Base-by-base conservation (phyloP, 2,113 vertebrate species). In the Solea senegalensis region DNA sequence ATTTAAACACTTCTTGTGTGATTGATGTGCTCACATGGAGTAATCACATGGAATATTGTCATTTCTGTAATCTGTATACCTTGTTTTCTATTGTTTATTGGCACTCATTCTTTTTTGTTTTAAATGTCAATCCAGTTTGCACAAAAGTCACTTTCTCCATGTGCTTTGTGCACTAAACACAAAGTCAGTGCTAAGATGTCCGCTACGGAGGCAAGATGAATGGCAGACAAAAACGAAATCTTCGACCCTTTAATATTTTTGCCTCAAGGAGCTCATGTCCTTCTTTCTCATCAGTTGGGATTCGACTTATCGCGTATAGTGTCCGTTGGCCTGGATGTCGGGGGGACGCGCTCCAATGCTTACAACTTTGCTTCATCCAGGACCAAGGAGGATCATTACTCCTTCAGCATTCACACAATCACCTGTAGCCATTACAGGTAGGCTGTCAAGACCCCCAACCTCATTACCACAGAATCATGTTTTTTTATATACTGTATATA, bases 371-470 rank as follows among this genome's bases (percentile, higher is more conserved):
- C 76, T 26, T 14, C 58, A 2, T 2, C 2, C 2, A 64, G 12
- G 44, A 39, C 0, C 43, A 63, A 8, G 28, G 52, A 67, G 9
- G 84, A 89, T 58, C 51, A 13, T 0, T 67, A 53, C 54, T 27
- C 7, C 14, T 89, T 74, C 69, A 64, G 63, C 62, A 50, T 15
- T 14, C 74, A 89, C 48, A 26, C n/a, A 8, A 1, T 67, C 49
- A 48, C 27, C 39, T 86, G 84, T 28, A 41, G 6, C n/a, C 45
- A 76, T 9, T 89, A 89, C 49, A 14, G 76, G 80, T 48, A 48
- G 14, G 45, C 12, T 48, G 45, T 13, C 45, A 5, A 34, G 34
- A 34, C 34, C 34, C 34, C 34, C 34, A 34, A 34, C 34, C 34
- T 34, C 34, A 34, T 34, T 34, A 34, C 34, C 5, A 34, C 3